Conservation (phyloP, 2,113 vertebrate species). For the Barnardius zonarius region DNA sequence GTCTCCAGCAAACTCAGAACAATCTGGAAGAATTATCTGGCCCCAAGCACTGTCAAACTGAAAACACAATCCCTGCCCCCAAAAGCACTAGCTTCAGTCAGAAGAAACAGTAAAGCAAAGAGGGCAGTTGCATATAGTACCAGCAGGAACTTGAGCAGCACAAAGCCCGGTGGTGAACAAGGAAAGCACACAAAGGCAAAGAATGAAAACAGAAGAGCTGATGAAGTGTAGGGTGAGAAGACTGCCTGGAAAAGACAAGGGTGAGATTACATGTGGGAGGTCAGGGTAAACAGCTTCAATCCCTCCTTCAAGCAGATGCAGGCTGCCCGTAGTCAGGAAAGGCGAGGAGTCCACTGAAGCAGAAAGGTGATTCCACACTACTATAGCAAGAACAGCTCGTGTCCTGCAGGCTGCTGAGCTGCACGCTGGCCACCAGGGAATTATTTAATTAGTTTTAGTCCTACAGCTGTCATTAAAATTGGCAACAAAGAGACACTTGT, state of each 20-base stretch:
- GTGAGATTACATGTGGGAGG: background rate
- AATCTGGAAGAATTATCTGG: background rate
- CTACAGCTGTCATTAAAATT: background rate
- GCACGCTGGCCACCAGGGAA: background rate
- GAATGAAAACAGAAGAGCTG: background rate
- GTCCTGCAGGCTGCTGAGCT: background rate
- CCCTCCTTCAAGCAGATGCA: background rate
- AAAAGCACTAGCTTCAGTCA: background rate
- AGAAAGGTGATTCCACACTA: background rate
- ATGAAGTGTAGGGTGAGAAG: background rate
- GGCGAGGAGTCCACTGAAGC: background rate
- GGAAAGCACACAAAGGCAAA: background rate
- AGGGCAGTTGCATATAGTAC: background rate
- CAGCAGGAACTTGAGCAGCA: background rate
- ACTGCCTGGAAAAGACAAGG: background rate
- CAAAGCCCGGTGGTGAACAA: background rate
- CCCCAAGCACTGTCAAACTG: background rate
- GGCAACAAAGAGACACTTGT: background rate
- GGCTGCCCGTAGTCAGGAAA: background rate
- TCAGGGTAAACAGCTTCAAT: background rate
- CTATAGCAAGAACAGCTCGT: background rate
- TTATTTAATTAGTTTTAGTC: background rate
- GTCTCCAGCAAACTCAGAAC: background rate
- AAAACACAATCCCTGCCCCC: slow-evolving; percentile 5
- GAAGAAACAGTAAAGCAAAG: background rate